Conservation (phyloP, 1,140 invertebrate species). For the Drosophila nebulosa region DNA sequence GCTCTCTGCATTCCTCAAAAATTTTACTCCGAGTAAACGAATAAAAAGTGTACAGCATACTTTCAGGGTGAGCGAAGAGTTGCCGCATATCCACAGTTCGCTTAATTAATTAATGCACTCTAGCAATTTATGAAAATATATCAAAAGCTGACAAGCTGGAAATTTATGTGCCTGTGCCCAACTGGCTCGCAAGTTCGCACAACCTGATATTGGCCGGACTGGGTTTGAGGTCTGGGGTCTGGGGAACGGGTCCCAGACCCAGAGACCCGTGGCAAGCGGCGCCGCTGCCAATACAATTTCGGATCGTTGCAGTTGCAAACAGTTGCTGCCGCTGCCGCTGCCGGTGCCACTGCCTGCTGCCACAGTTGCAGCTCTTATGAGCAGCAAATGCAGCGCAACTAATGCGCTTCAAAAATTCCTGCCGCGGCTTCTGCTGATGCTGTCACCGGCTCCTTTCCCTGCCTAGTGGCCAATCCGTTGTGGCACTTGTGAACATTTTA, state of each 20-base stretch:
- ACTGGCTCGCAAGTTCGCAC: constrained; percentile 33
- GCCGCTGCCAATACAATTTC: constrained; percentile 55
- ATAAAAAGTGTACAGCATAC: constrained; percentile 48
- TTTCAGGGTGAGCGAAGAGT: constrained; percentile 44
- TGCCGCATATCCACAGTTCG: constrained; percentile 40
- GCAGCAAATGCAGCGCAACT: constrained; percentile 78
- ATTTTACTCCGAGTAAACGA: neutral
- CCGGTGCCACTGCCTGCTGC: constrained; percentile 38
- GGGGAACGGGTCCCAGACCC: neutral
- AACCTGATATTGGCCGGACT: constrained; percentile 51
- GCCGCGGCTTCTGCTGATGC: constrained; percentile 22
- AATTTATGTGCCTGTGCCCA: constrained; percentile 72
- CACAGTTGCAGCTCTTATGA: constrained; percentile 59
- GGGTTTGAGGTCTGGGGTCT: neutral
- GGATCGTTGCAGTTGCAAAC: constrained; percentile 33
- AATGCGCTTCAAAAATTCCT: constrained; percentile 75
- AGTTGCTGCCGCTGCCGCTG: constrained; percentile 5
- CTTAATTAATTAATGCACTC: constrained; percentile 80
- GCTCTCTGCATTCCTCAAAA: neutral
- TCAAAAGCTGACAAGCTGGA: constrained; percentile 79
- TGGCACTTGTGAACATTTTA: constrained; percentile 80
- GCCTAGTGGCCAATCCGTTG: constrained; percentile 54
- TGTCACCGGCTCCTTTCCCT: constrained; percentile 43
- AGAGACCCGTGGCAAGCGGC: constrained; percentile 26
- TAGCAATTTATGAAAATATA: constrained; percentile 79